These are phyloP conservation scores for Drosophila busckii DNA, from an alignment of 1,140 invertebrate species.

Conservation along the genomic window DNA sequence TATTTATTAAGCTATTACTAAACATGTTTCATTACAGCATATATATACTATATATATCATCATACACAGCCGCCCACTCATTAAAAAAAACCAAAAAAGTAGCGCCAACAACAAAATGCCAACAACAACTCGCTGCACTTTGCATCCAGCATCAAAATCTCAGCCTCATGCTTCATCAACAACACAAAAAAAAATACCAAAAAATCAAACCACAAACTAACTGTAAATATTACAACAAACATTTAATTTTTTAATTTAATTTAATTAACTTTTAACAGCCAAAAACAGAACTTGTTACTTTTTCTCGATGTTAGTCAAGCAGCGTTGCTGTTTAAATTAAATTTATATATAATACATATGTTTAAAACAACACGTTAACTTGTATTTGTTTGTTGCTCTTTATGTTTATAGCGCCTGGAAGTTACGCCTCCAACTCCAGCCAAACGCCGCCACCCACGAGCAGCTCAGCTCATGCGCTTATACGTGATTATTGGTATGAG, in stretches of 20 bases:
- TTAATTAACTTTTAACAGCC: conserved; percentile 27
- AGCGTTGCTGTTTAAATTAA: not conserved
- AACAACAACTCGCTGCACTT: conserved; percentile 16
- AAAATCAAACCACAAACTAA: conserved; percentile 66
- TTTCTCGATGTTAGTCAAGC: conserved; percentile 20
- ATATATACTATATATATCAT: conserved; percentile 31
- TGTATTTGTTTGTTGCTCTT: conserved; percentile 1
- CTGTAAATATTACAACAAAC: conserved; percentile 71
- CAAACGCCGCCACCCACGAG: conserved; percentile 71
- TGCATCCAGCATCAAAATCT: conserved; percentile 16
- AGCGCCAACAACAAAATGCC: conserved; percentile 23
- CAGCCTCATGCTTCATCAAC: conserved; percentile 32
- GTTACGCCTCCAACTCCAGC: conserved; percentile 72
- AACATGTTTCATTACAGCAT: conserved; percentile 66
- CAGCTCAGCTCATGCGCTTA: conserved; percentile 58
- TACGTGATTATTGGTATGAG: conserved; percentile 78
- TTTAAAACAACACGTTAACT: not conserved
- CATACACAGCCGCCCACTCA: conserved; percentile 52
- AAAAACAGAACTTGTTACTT: conserved; percentile 56
- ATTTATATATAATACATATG: not conserved
- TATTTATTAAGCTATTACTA: conserved; percentile 43
- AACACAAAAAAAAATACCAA: conserved; percentile 21
- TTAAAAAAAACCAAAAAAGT: conserved; percentile 39
- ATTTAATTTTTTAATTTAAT: conserved; percentile 31
- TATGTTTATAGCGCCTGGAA: conserved; percentile 53